Percentiles rank a stretch among this genome's conserved stretches.
These are phyloP conservation scores for Oreocharis arfaki DNA, from an alignment of 2,113 vertebrate genomes.

Conservation along the genomic window DNA sequence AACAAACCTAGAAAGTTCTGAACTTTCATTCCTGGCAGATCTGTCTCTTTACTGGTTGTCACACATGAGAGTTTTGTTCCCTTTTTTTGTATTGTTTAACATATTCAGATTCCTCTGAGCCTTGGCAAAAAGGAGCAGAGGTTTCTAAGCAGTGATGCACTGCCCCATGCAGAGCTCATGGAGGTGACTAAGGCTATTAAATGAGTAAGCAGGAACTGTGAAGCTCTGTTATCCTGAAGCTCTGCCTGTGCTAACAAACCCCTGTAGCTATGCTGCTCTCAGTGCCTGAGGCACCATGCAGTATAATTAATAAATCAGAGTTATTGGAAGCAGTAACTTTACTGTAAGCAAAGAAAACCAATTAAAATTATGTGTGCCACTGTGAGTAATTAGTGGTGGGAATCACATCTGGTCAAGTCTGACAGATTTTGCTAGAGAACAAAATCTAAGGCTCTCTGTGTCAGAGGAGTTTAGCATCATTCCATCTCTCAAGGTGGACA, in stretches of 20 bases:
- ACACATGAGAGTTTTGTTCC: not conserved
- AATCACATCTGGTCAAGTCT: not conserved
- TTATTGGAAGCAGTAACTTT: not conserved
- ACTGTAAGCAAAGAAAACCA: not conserved
- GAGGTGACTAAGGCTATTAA: not conserved
- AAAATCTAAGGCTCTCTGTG: not conserved
- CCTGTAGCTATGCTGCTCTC: not conserved
- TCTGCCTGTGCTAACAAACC: not conserved
- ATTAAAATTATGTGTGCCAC: not conserved
- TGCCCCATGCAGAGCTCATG: not conserved
- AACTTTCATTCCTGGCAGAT: not conserved
- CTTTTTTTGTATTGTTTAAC: not conserved
- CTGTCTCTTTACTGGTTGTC: not conserved
- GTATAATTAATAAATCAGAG: not conserved
- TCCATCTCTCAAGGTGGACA: not conserved
- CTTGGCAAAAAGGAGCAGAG: not conserved
- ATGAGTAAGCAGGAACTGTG: not conserved
- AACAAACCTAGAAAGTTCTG: not conserved
- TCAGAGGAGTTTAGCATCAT: not conserved
- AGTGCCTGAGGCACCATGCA: not conserved
- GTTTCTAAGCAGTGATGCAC: not conserved
- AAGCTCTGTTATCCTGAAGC: not conserved
- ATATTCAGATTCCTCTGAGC: not conserved
- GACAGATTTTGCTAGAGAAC: not conserved
- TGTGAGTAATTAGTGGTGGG: not conserved